A percentile compares a stretch with the other conserved stretches of the same genome.
Conservation (phyloP, 2,888 invertebrate species). For the Cephus pulcher region DNA sequence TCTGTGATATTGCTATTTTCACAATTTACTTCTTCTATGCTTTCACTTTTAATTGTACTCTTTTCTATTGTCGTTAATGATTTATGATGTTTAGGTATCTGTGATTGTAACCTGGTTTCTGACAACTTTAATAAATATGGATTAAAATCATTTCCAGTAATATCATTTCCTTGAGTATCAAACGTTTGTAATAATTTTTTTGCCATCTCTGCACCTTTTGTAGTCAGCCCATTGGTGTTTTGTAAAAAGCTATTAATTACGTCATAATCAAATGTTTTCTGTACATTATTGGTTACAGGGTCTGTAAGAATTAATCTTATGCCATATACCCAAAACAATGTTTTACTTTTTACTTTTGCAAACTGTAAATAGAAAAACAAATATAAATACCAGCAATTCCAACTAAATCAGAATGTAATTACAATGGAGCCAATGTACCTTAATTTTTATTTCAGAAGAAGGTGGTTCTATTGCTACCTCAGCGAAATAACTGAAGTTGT, state of each 20-base stretch:
- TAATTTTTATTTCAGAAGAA: conserved; percentile 55
- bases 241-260: conserved; percentile 46
- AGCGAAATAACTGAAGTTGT: conserved; percentile 58
- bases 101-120: conserved; percentile 16
- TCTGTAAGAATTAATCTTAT: conserved; percentile 57
- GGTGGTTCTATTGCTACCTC: conserved; percentile 53
- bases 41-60: neutral
- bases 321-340: conserved; percentile 64
- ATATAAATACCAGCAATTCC: neutral
- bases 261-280: conserved; percentile 42
- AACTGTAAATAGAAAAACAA: conserved; percentile 50
- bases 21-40: neutral
- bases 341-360: conserved; percentile 55
- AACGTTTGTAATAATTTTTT: conserved; percentile 33
- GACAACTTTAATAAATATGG: conserved; percentile 27
- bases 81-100: neutral
- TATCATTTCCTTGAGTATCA: conserved; percentile 20
- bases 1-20: conserved; percentile 17
- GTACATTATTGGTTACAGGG: conserved; percentile 7
- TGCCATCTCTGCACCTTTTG: conserved; percentile 29
- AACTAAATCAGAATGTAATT: neutral
- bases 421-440: conserved; percentile 40
- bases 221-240: conserved; percentile 26
- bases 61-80: neutral
- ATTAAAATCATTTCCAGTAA: conserved; percentile 24